These are phyloP conservation scores for Bambusicola thoracicus DNA, from an alignment of 2,113 vertebrate genomes.

Conservation along the genomic window DNA sequence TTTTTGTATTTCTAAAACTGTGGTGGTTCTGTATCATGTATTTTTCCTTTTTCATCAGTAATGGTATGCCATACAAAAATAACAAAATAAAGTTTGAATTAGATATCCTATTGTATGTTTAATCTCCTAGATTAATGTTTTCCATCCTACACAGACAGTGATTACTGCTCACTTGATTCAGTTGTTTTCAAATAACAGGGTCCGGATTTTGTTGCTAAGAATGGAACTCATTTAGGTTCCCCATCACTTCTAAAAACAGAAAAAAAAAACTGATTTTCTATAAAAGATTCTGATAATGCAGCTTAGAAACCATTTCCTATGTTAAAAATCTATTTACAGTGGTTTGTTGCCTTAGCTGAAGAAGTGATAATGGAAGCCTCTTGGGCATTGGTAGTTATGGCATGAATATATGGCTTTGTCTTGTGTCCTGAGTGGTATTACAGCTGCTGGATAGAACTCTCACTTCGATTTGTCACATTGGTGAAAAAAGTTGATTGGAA, in stretches of 20 bases:
- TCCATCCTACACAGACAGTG: background rate
- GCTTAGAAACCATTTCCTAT: background rate
- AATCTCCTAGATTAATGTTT: background rate
- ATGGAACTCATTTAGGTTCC: background rate
- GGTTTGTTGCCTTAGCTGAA: background rate
- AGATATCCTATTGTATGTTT: background rate
- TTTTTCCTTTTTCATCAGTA: background rate
- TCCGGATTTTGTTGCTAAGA: background rate
- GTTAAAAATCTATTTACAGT: background rate
- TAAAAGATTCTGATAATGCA: background rate
- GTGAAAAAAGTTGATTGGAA: background rate
- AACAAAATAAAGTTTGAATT: background rate
- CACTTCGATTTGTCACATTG: background rate
- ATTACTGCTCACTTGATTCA: background rate
- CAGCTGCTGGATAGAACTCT: fast-evolving
- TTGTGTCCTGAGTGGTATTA: background rate
- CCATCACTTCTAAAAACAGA: background rate
- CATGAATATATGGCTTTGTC: fast-evolving
- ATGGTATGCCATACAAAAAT: background rate
- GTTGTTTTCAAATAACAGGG: background rate
- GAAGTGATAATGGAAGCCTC: background rate
- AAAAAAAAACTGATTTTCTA: background rate
- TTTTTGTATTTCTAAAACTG: background rate
- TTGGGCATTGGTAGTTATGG: background rate
- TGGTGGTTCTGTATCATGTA: background rate